A percentile compares a stretch with the other conserved stretches of the same genome.
phyloP scores from a whole-genome alignment of 2,113 vertebrate species.

The Brachirus orientalis region DNA sequence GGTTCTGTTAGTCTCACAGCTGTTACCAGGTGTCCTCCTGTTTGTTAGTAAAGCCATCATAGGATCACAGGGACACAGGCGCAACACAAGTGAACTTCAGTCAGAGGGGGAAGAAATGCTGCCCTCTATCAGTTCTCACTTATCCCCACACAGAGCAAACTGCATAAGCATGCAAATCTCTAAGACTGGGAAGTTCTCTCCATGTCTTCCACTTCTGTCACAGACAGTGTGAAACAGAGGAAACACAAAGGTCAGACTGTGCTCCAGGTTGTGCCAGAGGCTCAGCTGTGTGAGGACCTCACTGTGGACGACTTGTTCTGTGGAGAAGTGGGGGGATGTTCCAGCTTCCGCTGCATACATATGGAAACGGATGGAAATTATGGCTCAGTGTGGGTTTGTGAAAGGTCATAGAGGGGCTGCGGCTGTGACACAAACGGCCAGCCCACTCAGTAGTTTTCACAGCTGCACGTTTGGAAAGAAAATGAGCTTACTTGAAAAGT shows the following conservation, averaged over 20 bases:
- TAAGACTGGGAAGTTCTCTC: slow-evolving; percentile 61
- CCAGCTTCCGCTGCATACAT: slow-evolving; percentile 67
- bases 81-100: background rate
- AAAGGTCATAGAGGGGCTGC: slow-evolving; percentile 64
- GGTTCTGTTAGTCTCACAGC: background rate
- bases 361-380: slow-evolving; percentile 74
- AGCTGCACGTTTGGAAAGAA: slow-evolving; percentile 35
- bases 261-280: slow-evolving; percentile 49
- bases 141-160: slow-evolving; percentile 21
- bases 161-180: slow-evolving; percentile 9
- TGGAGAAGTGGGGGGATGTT: slow-evolving; percentile 18
- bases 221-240: slow-evolving; percentile 47
- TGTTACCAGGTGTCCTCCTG: background rate
- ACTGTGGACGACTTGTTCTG: slow-evolving; percentile 68
- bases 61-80: slow-evolving; percentile 2
- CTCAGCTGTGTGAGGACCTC: slow-evolving; percentile 43
- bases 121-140: slow-evolving; percentile 70
- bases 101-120: slow-evolving; percentile 63
- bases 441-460: slow-evolving; percentile 62
- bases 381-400: slow-evolving; percentile 58
- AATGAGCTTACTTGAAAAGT: slow-evolving; percentile 34
- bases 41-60: slow-evolving; percentile 11
- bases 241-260: slow-evolving; percentile 71
- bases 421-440: slow-evolving; percentile 57
- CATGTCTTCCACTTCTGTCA: slow-evolving; percentile 62